Conservation (phyloP, 1,140 invertebrate genomes). For the Pseudomyrmex gracilis region DNA sequence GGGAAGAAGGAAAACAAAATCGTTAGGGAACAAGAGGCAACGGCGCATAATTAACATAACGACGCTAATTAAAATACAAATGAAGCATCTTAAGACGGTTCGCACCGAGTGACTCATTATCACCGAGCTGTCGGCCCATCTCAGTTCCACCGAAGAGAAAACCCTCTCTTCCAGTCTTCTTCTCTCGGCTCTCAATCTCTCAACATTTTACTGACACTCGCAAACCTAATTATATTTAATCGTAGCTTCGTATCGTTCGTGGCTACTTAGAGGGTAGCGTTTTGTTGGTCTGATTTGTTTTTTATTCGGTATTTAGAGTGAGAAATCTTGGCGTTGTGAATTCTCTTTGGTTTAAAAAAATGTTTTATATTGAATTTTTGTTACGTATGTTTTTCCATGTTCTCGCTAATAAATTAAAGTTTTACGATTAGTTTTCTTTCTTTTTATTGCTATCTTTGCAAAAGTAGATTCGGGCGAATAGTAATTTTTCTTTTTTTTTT, state of each 20-base stretch:
- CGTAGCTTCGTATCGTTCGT: slow-evolving; percentile 68
- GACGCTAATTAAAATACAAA: slow-evolving; percentile 87
- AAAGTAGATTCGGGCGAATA: slow-evolving; percentile 44
- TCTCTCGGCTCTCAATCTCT: slow-evolving; percentile 65
- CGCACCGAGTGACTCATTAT: slow-evolving; percentile 83
- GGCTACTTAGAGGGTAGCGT: slow-evolving; percentile 47
- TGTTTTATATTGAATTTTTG: not conserved
- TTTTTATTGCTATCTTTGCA: slow-evolving; percentile 16
- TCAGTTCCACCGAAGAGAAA: slow-evolving; percentile 57
- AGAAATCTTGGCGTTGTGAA: not conserved
- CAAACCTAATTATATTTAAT: slow-evolving; percentile 82
- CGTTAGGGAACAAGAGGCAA: slow-evolving; percentile 81
- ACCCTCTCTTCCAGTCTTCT: slow-evolving; percentile 51
- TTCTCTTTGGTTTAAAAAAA: not conserved
- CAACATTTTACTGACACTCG: slow-evolving; percentile 80
- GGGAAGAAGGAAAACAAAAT: slow-evolving; percentile 78
- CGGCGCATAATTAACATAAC: slow-evolving; percentile 86
- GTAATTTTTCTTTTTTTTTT: slow-evolving; percentile 49
- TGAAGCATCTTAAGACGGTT: slow-evolving; percentile 84
- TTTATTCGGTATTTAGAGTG: not conserved
- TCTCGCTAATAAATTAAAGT: not conserved
- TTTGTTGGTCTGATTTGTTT: slow-evolving; percentile 5
- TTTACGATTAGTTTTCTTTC: too few species aligned
- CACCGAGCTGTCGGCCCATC: slow-evolving; percentile 75
- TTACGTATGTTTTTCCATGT: slow-evolving; percentile 5